Evolutionary conservation across 2,113 vertebrate species (phyloP), one percentile per base, ranked within the genome.

Genomic region (Labeo rohita): DNA sequence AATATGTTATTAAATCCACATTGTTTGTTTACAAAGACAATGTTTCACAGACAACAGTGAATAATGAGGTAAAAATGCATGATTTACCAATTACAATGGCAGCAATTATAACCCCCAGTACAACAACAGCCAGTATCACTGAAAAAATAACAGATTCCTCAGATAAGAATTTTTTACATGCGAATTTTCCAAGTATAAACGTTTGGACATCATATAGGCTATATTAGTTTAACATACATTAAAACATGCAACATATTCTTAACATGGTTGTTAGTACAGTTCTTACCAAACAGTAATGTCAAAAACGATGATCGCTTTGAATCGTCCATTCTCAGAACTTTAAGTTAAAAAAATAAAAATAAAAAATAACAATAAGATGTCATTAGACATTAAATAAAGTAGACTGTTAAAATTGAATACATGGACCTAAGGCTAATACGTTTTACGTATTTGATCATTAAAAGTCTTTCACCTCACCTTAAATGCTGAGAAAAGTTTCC

Each of bases 101-200:
- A 47, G 70, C 43, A 73, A n/a, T 47, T 12, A 73, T n/a, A 73
- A 73, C 70, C 43, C 18, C 70, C 70, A 73, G 43, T 21, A 73
- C 18, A 47, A 47, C 70, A 47, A 73, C 4, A 47, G 21, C 18
- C 10, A 73, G 10, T 47, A 47, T 47, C 43, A 73, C 70, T 73
- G 9, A 45, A 73, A 73, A 39, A 70, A 16, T 1, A 18, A 70
- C 8, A 39, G 18, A 73, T 10, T 73, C 2, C 18, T 45, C 18
- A 73, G 18, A 73, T 39, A 73, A 45, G 18, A 45, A 47, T 47
- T 6, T 8, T 43, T 47, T n/a, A 73, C 70, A 73, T 63, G 9
- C 52, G 50, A 39, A 8, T 9, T 70, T 10, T 3, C 34, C 28
- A 68, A 45, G 18, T 73, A 45, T 72, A 45, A 3, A 45, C 8